Conservation (phyloP, 2,888 invertebrate species). For the Mylabris sibirica region DNA sequence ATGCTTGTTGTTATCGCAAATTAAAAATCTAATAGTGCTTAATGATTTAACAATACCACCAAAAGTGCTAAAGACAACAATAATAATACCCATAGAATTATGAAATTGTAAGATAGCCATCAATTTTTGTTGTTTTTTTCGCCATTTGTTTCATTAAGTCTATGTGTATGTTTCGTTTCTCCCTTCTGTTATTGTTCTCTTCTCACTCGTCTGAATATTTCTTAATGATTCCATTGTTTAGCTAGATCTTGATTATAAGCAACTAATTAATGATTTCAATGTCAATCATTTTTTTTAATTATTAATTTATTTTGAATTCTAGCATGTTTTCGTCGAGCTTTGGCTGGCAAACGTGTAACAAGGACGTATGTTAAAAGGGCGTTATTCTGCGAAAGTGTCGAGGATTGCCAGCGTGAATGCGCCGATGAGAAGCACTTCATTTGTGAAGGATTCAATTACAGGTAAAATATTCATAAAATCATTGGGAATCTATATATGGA, state of each 20-base stretch:
- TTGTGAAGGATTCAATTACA: slow-evolving; percentile 86
- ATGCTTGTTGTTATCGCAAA: slow-evolving; percentile 1
- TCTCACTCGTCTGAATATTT: slow-evolving; percentile 16
- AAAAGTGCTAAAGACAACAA: not conserved
- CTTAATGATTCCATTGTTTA: slow-evolving; percentile 35
- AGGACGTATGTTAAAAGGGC: slow-evolving; percentile 74
- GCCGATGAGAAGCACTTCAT: slow-evolving; percentile 76
- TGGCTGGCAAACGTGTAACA: slow-evolving; percentile 76
- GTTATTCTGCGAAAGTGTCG: slow-evolving; percentile 74
- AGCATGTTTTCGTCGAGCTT: slow-evolving; percentile 82
- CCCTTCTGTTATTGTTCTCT: not conserved
- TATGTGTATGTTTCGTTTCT: slow-evolving; percentile 3
- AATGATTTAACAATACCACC: slow-evolving; percentile 12
- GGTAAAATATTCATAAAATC: slow-evolving; percentile 60
- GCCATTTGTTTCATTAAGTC: no score
- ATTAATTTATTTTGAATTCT: slow-evolving; percentile 36
- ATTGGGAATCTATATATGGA: not conserved
- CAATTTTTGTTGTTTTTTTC: slow-evolving; percentile 35
- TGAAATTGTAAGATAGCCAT: slow-evolving; percentile 28
- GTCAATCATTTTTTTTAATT: not conserved
- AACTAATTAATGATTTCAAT: slow-evolving; percentile 12
- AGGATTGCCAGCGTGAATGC: slow-evolving; percentile 80
- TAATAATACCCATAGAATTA: not conserved
- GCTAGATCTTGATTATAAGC: slow-evolving; percentile 16
- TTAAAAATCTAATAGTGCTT: slow-evolving; percentile 18